Evolutionary conservation across 2,888 invertebrate genomes (phyloP), one percentile per base, ranked within the genome.

Genomic region (Pristionchus entomophagus): DNA sequence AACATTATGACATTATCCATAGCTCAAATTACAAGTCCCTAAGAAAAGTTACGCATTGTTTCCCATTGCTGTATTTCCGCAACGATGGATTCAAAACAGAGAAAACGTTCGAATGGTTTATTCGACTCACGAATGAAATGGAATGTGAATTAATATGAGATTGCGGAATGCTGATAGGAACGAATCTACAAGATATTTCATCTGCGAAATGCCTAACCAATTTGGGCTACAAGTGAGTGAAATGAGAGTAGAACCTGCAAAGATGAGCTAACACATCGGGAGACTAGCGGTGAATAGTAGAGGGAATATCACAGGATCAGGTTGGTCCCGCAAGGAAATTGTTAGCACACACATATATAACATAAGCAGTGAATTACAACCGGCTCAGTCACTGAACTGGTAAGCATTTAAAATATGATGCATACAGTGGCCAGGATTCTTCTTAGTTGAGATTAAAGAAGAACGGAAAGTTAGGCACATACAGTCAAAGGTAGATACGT

Each of bases 181-280:
- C 73, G 73, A 73, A 73, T 73, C 73, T 14, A 73, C 22, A 41
- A 41, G 41, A 73, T 73, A 38, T 73, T 22, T 73, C 38, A 41
- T 38, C 19, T n/a, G 45, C 45, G 38, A 73, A 73, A 73, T 73
- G 41, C 73, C 41, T 73, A 73, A 17, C 41, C 41, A n/a, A 73
- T 41, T 41, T 41, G 22, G 73, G 73, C 73, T 73, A 73, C 38
- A 73, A 38, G 73, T 41, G n/a, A n/a, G n/a, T 41, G 12, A 73
- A 32, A 26, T n/a, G 8, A 22, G 41, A 38, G n/a, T 22, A 73
- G 41, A 73, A 73, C 73, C 73, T 41, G 73, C 73, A 73, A 73
- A 26, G n/a, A 17, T 41, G 41, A 41, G n/a, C 73, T 73, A 73
- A 45, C 73, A 73, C 73, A 45, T 26, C 73, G 73, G 41, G n/a